These are phyloP conservation scores for Molossus alvarezi DNA, from an alignment of 2,797 vertebrate genomes.

Conservation along the genomic window DNA sequence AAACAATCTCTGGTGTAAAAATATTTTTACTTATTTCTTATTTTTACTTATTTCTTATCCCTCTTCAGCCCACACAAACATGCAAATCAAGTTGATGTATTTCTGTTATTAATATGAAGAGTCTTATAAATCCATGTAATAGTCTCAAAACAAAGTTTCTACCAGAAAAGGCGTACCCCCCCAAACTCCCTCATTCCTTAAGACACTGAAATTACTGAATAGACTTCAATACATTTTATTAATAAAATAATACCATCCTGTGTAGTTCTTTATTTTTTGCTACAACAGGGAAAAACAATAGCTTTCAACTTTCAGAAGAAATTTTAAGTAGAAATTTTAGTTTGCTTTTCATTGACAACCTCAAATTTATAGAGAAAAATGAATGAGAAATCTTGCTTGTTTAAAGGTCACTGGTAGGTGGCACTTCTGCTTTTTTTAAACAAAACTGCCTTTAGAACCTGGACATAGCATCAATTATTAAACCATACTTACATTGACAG, in stretches of 20 bases:
- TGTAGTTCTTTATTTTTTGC: constrained; percentile 50
- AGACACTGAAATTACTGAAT: background rate
- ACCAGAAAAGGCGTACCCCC: background rate
- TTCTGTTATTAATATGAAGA: constrained; percentile 11
- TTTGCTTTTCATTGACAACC: constrained; percentile 70
- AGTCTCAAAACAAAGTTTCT: background rate
- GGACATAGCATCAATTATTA: constrained; percentile 88
- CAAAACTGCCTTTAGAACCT: constrained; percentile 79
- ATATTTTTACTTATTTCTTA: constrained; percentile 50
- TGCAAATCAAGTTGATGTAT: background rate
- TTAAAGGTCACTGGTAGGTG: constrained; percentile 51
- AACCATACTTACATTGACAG: constrained; percentile 79
- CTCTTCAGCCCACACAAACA: background rate
- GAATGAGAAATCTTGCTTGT: constrained; percentile 79
- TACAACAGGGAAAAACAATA: constrained; percentile 58
- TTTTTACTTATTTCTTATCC: constrained; percentile 21
- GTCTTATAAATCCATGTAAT: background rate
- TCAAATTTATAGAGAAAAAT: constrained; percentile 65
- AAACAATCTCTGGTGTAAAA: constrained; percentile 19
- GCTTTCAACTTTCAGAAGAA: constrained; percentile 65
- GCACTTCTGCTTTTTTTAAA: constrained; percentile 84
- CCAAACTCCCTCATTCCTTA: background rate
- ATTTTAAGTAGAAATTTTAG: constrained; percentile 9
- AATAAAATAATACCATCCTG: constrained; percentile 55
- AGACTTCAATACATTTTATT: constrained; percentile 17